These are phyloP conservation scores for Ceratina calcarata DNA, from an alignment of 1,140 invertebrate genomes.

Conservation along the genomic window DNA sequence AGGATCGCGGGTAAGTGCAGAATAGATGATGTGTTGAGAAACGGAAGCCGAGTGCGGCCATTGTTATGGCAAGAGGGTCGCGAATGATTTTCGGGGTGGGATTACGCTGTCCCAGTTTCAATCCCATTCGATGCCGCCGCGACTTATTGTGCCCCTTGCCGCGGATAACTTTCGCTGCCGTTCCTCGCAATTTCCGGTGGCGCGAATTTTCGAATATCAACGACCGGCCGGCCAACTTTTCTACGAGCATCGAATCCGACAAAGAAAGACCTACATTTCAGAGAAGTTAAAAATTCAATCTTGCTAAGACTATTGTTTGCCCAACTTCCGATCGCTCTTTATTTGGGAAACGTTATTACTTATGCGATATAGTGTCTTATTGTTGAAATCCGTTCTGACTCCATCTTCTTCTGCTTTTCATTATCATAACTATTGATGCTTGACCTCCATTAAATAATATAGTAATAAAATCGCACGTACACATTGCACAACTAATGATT, in stretches of 20 bases:
- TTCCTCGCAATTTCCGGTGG: constrained; percentile 52
- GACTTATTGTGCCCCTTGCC: constrained; percentile 57
- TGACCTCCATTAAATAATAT: too few relatives aligned
- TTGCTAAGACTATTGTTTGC: neutral
- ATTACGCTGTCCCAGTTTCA: constrained; percentile 63
- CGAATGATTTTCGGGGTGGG: constrained; percentile 57
- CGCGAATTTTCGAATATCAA: constrained; percentile 49
- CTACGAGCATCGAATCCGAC: neutral
- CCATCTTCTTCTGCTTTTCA: too few relatives aligned
- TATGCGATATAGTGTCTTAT: too few relatives aligned
- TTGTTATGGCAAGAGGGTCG: constrained; percentile 57
- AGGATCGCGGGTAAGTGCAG: constrained; percentile 22
- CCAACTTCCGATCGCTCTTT: neutral
- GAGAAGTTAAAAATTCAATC: constrained; percentile 2
- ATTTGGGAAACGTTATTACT: neutral
- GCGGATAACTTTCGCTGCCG: constrained; percentile 31
- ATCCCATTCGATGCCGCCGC: constrained; percentile 53
- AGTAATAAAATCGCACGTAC: too few relatives aligned
- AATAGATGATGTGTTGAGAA: constrained; percentile 42
- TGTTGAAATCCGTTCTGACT: too few relatives aligned
- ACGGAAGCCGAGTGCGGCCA: constrained; percentile 48
- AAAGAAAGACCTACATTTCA: constrained; percentile 8
- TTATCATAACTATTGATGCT: too few relatives aligned
- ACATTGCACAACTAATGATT: too few relatives aligned
- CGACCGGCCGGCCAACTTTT: neutral